A percentile compares a stretch with the other conserved stretches of the same genome.
Evolutionary conservation across 2,797 vertebrate genomes (phyloP).

Genomic region (Cirrhinus molitorella): DNA sequence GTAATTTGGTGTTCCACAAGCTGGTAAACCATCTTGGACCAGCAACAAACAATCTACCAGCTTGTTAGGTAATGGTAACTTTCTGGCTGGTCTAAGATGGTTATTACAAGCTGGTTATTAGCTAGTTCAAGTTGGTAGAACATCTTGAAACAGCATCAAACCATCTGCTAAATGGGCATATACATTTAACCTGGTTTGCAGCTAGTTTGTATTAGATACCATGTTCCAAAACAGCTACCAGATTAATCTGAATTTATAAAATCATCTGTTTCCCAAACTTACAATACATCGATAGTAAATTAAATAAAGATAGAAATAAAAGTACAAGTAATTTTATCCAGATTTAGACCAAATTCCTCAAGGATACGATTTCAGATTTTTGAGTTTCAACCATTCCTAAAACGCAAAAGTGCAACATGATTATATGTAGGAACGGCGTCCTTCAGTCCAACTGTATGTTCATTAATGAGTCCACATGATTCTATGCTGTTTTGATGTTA

Average conservation of each 20-base stretch:
- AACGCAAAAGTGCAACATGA: not conserved
- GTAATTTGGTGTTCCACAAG: not conserved
- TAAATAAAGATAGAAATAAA: no score
- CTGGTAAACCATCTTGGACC: not conserved
- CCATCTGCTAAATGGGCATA: not conserved
- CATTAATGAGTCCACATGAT: not conserved
- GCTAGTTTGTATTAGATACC: not conserved
- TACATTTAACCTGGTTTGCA: not conserved
- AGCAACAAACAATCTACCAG: not conserved
- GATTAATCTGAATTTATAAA: not conserved
- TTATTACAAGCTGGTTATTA: not conserved
- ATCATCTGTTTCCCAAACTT: not conserved
- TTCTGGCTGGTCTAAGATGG: not conserved
- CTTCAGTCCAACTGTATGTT: not conserved
- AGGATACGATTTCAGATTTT: not conserved
- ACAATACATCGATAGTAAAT: not conserved
- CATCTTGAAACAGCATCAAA: not conserved
- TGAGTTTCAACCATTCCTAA: not conserved
- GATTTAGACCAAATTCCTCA: not conserved
- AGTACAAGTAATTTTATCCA: no score
- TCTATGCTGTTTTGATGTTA: slow-evolving; percentile 51
- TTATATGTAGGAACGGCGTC: not conserved
- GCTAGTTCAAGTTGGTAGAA: not conserved
- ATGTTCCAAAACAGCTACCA: not conserved
- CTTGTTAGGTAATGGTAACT: no score